A percentile compares a stretch with the other conserved stretches of the same genome.
Conservation (phyloP, 2,113 vertebrate genomes). For the Microcebus murinus region DNA sequence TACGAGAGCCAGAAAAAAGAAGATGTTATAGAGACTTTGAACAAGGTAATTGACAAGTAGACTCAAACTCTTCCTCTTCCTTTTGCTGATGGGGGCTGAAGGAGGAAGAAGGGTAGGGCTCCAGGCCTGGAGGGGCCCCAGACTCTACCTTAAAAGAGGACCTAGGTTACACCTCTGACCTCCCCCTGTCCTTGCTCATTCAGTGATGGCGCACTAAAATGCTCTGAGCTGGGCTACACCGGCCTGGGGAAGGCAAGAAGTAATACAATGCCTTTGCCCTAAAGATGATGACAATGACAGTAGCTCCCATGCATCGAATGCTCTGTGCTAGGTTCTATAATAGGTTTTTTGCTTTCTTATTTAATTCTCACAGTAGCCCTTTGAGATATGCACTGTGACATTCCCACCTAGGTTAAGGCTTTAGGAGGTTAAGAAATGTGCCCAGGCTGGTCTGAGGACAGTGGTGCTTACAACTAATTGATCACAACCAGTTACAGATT, state of each 20-base stretch:
- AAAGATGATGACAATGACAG: background rate
- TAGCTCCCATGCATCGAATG: background rate
- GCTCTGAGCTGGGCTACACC: background rate
- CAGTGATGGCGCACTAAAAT: background rate
- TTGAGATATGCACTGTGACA: background rate
- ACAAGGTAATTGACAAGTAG: conserved; percentile 77
- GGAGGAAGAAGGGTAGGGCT: background rate
- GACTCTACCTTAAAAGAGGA: background rate
- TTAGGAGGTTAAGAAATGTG: background rate
- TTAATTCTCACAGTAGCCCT: background rate
- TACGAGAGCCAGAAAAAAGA: conserved; percentile 78
- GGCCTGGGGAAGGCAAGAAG: background rate
- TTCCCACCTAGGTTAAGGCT: background rate
- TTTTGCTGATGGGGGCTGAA: background rate
- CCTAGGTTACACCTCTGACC: background rate
- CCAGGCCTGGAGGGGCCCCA: background rate
- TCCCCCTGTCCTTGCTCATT: background rate
- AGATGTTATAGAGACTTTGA: conserved; percentile 77
- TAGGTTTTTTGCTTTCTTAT: background rate
- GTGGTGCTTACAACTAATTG: too few species aligned
- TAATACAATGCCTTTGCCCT: background rate
- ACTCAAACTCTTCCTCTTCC: background rate
- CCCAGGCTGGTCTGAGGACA: background rate
- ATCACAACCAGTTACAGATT: too few species aligned
- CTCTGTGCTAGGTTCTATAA: background rate